Conservation (phyloP, 2,888 invertebrate genomes). For the Aquatica leii region DNA sequence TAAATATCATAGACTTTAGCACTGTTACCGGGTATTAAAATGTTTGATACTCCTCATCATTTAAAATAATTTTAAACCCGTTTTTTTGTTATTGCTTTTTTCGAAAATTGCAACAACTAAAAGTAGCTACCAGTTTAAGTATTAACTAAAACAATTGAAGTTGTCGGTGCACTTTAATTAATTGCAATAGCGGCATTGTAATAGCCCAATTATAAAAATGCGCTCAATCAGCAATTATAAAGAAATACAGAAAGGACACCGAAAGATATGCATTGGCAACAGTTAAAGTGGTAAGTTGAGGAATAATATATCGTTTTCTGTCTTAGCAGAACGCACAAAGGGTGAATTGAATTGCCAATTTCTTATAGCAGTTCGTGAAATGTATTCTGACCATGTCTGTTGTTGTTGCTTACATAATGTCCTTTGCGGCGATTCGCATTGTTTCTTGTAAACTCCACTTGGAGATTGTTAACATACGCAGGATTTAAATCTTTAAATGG, state of each 20-base stretch:
- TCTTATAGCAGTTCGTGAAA: constrained; percentile 52
- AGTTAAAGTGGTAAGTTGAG: constrained; percentile 12
- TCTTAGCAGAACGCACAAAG: constrained; percentile 39
- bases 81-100: too few relatives aligned
- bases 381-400: constrained; percentile 54
- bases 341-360: constrained; percentile 56
- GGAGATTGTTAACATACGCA: constrained; percentile 26
- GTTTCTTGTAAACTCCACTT: constrained; percentile 34
- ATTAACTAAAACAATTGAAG: too few relatives aligned
- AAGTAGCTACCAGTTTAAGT: too few relatives aligned
- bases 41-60: too few relatives aligned
- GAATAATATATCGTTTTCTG: constrained; percentile 6
- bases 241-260: neutral
- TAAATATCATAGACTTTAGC: too few relatives aligned
- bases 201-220: too few relatives aligned
- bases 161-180: too few relatives aligned
- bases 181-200: too few relatives aligned
- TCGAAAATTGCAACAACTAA: too few relatives aligned
- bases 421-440: constrained; percentile 48
- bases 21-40: too few relatives aligned
- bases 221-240: neutral
- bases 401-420: constrained; percentile 55
- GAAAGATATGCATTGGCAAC: neutral
- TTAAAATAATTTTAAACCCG: too few relatives aligned
- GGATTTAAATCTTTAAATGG: constrained; percentile 28